Conservation (phyloP, 2,888 invertebrate genomes). For the Amiota minor region DNA sequence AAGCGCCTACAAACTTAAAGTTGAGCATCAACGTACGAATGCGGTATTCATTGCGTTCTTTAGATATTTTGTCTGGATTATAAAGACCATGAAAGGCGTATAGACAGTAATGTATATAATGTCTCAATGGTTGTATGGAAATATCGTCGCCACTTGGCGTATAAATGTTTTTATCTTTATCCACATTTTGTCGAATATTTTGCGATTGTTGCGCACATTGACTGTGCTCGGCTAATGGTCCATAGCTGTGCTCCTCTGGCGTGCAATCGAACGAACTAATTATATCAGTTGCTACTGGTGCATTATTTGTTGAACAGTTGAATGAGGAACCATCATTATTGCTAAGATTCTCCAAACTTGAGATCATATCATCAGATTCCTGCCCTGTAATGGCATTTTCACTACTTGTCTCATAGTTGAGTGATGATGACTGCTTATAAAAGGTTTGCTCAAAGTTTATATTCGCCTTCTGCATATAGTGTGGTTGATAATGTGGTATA, state of each 20-base stretch:
- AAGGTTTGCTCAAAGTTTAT: slow-evolving; percentile 60
- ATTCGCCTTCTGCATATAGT: slow-evolving; percentile 68
- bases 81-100: slow-evolving; percentile 73
- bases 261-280: slow-evolving; percentile 66
- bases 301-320: slow-evolving; percentile 57
- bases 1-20: slow-evolving; percentile 72
- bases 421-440: slow-evolving; percentile 51
- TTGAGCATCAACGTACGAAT: slow-evolving; percentile 73
- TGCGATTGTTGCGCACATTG: slow-evolving; percentile 35
- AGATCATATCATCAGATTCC: slow-evolving; percentile 71
- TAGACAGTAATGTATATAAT: slow-evolving; percentile 73
- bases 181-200: slow-evolving; percentile 25
- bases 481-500: slow-evolving; percentile 70
- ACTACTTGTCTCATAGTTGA: slow-evolving; percentile 58
- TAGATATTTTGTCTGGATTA: slow-evolving; percentile 70
- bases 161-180: slow-evolving; percentile 54
- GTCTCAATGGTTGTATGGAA: slow-evolving; percentile 58
- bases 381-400: slow-evolving; percentile 64
- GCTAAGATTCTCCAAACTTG: slow-evolving; percentile 72
- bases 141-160: slow-evolving; percentile 49
- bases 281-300: slow-evolving; percentile 40
- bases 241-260: slow-evolving; percentile 70
- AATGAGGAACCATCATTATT: slow-evolving; percentile 66
- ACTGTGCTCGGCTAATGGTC: slow-evolving; percentile 58
- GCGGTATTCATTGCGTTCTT: slow-evolving; percentile 69